Base-by-base conservation (phyloP, 2,113 vertebrate species). In the Crotalus helleri region DNA sequence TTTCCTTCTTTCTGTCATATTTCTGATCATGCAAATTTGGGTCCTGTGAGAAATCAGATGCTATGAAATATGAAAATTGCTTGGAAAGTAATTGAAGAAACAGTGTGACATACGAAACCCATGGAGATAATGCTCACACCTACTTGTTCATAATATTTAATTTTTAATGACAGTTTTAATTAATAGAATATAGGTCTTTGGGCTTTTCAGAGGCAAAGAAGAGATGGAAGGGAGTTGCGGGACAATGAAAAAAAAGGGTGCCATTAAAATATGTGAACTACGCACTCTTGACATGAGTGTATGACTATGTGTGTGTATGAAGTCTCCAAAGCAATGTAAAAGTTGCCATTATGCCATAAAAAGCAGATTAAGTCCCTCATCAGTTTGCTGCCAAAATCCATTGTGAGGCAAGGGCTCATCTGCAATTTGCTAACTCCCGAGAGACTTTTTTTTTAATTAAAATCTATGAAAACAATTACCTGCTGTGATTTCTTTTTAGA, bases 131-230 rank as follows among this genome's bases (percentile, higher is more conserved):
- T 91, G 94, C 97, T 98, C 96, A 96, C 97, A 97, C 96, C 96
- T 97, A 97, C 97, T 98, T 97, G 97, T 97, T 97, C 98, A 97
- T 93, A 93, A 98, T 98, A 98, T 97, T 98, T 98, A 98, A 98
- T 98, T 98, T 98, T 97, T 98, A 98, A 98, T 98, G 97, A 97
- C 96, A 98, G 98, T 98, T 98, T 98, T 98, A 98, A 98, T 98
- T 98, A 98, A 98, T 97, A 97, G 97, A 97, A 96, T 97, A 90
- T 92, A 95, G 96, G 96, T 97, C 96, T 96, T 96, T 92, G 95
- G 95, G 95, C 94, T 97, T 95, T 97, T 97, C 94, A 93, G 95
- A 95, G 95, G 95, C 96, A 95, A 95, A 87, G 95, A 92, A 85
- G 61, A 94, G 95, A 93, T 95, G 96, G 96, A 94, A 92, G 93